Conservation (phyloP, 2,888 invertebrate species). For the Limnephilus marmoratus region DNA sequence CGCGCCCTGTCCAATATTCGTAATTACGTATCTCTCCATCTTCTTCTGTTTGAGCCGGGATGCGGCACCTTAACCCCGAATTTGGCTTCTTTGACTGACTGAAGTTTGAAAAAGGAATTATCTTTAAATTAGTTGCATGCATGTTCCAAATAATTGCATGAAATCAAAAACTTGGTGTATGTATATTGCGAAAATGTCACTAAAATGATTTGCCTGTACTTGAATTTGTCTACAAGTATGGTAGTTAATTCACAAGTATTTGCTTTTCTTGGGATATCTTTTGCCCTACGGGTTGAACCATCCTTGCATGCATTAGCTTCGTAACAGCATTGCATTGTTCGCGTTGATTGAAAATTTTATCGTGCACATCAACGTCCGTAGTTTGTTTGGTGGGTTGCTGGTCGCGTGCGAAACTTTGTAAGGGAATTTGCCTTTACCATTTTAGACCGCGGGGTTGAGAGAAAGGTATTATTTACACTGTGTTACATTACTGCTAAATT, state of each 20-base stretch:
- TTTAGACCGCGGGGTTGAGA: not conserved
- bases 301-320: not conserved
- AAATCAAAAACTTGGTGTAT: no score
- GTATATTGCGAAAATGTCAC: no score
- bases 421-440: not conserved
- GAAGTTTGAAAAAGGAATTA: no score
- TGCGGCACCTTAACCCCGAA: no score
- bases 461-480: not conserved
- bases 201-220: no score
- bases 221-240: no score
- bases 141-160: no score
- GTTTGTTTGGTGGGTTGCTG: not conserved
- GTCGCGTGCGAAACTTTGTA: not conserved
- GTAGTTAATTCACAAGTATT: not conserved
- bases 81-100: no score
- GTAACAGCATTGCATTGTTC: not conserved
- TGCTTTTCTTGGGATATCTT: not conserved
- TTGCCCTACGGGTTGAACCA: not conserved
- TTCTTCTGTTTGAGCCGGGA: no score
- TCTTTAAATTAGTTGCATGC: no score
- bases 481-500: not conserved
- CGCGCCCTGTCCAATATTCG: no score
- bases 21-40: no score
- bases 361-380: not conserved
- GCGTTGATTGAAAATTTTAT: slow-evolving; percentile 2